A percentile compares a stretch with the other conserved stretches of the same genome.
Conservation (phyloP, 2,888 invertebrate species). For the Stenolophus ochropezus region DNA sequence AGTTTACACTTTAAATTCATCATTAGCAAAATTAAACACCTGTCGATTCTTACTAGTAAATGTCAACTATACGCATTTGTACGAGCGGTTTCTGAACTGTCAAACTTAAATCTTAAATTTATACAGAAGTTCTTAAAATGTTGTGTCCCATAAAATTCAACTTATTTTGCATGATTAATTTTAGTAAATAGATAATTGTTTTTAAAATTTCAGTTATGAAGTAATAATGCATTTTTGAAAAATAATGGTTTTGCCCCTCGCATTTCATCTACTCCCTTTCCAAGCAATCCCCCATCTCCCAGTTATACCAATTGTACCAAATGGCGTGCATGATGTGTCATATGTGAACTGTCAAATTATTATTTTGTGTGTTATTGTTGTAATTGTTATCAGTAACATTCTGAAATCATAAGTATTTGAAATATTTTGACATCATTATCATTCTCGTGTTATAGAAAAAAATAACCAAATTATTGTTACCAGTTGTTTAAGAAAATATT, state of each 20-base stretch:
- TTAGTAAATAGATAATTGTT: no score
- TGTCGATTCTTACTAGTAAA: conserved; percentile 40
- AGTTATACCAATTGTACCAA: neutral
- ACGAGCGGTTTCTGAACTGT: conserved; percentile 2
- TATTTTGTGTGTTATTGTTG: neutral
- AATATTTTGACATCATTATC: neutral
- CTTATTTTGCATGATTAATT: no score
- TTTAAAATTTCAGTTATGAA: no score
- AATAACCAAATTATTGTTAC: conserved; percentile 1
- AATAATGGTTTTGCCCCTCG: no score
- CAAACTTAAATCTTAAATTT: conserved; percentile 4
- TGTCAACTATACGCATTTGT: conserved; percentile 10
- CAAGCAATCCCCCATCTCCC: neutral
- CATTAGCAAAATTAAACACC: conserved; percentile 28
- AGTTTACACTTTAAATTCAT: neutral
- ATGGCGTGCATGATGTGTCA: conserved; percentile 59
- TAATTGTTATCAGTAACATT: neutral
- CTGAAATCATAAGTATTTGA: neutral
- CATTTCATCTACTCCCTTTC: no score
- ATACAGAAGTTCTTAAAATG: neutral
- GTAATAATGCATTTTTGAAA: no score
- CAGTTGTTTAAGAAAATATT: conserved; percentile 19
- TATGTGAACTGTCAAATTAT: conserved; percentile 55
- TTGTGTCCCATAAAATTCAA: no score
- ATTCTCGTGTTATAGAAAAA: neutral